Base-by-base conservation (phyloP, 1,140 invertebrate species). In the Whitmania pigra region DNA sequence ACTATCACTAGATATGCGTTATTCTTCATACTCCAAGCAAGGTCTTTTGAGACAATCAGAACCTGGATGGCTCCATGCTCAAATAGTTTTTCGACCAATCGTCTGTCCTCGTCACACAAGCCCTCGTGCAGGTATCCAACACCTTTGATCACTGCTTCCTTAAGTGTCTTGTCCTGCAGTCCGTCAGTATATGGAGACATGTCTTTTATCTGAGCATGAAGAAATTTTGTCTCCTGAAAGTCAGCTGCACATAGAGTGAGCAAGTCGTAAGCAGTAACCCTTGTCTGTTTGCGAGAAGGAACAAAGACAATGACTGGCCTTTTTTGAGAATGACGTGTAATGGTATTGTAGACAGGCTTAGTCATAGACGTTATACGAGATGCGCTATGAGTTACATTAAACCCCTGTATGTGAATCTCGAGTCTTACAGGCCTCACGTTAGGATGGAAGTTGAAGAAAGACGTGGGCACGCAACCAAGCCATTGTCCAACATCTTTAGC, bases 91-190 rank as follows among this genome's bases (percentile, higher is more conserved):
- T 97, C 91, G 5, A 98, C 93, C 53, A 97, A 83, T 43, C 89
- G 87, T 69, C 90, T 85, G 85, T 99, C 97, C 40, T 87, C 86
- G 0, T 86, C 78, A 5, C 87, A 88, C 6, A 97, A 84, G 13
- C 96, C 96, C 84, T 97, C 95, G 81, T 99, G 96, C 18, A 99
- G 85, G 82, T 96, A 99, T 4, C 92, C 96, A 53, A 99, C 94
- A 69, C 97, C 97, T 81, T 94, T 92, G 0, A 88, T 78, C 25
- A 82, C 67, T 0, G 80, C 81, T 71, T 82, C 80, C 55, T 78
- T 81, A 60, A 82, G 73, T 0, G 80, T 82, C 80, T 93, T 92
- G 80, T 98, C 94, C 0, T 86, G 83, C 81, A 97, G 88, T 75
- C 89, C 85, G 74, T 92, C 88, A 13, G 97, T 80, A 82, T 94